Conservation (phyloP, 2,888 invertebrate genomes). For the Thumatha senex region DNA sequence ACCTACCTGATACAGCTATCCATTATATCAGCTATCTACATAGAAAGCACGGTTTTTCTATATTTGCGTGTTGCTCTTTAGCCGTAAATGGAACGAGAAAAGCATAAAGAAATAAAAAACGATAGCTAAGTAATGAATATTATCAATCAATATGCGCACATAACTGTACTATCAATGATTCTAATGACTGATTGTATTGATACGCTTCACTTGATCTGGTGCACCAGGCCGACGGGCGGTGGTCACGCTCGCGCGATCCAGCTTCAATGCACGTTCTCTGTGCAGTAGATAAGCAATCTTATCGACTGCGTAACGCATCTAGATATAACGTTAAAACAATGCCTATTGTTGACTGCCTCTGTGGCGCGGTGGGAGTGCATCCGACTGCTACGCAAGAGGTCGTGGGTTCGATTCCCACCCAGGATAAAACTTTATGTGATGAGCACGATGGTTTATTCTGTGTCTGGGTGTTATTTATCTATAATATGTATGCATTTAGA, state of each 20-base stretch:
- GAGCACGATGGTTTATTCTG: no score
- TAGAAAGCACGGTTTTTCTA: neutral
- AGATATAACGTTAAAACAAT: constrained; percentile 55
- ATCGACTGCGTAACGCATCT: constrained; percentile 57
- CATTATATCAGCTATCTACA: neutral
- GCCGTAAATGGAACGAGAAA: neutral
- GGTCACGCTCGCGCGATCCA: constrained; percentile 26
- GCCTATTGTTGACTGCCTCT: no score
- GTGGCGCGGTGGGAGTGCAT: no score
- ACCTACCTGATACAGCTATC: no score
- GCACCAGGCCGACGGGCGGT: neutral
- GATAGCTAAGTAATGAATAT: neutral
- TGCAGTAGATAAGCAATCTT: constrained; percentile 57
- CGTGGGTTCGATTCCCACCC: no score
- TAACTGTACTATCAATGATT: constrained; percentile 24
- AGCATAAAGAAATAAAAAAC: neutral
- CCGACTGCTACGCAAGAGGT: no score
- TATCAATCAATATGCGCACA: neutral
- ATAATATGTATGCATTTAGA: no score
- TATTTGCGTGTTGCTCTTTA: no score
- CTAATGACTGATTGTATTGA: constrained; percentile 31
- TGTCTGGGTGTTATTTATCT: no score
- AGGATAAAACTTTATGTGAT: no score
- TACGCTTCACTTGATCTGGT: constrained; percentile 28
- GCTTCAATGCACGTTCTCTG: constrained; percentile 35